These are phyloP conservation scores for Lordiphosa fenestrarum DNA, from an alignment of 2,888 invertebrate genomes.

Conservation along the genomic window DNA sequence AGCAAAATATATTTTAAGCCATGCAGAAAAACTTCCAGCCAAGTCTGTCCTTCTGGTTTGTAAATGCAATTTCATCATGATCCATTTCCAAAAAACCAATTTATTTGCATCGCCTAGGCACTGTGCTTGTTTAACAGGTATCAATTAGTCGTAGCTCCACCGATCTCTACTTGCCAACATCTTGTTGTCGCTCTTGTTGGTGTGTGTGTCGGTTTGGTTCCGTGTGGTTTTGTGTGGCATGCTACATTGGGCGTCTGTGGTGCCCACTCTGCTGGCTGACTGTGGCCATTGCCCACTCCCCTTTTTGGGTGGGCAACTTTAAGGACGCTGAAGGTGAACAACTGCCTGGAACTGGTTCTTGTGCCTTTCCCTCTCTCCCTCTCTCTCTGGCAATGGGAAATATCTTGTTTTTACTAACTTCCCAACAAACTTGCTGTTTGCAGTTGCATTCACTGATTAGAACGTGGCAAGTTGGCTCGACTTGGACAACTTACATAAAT, in stretches of 20 bases:
- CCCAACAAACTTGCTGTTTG: conserved; percentile 33
- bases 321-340: conserved; percentile 72
- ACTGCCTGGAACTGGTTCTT: conserved; percentile 35
- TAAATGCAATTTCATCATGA: too few species aligned
- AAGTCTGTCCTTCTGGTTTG: too few species aligned
- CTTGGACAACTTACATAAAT: conserved; percentile 64
- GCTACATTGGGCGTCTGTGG: conserved; percentile 26
- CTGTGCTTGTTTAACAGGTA: too few species aligned
- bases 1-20: too few species aligned
- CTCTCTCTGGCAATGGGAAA: conserved; percentile 1
- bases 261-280: conserved; percentile 8
- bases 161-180: conserved; percentile 3
- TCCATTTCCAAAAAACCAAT: too few species aligned
- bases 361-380: neutral
- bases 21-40: too few species aligned
- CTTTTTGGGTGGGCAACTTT: conserved; percentile 33
- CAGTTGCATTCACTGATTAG: conserved; percentile 59
- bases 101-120: too few species aligned
- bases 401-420: conserved; percentile 38
- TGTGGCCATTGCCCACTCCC: conserved; percentile 1
- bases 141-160: neutral
- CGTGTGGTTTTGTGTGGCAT: conserved; percentile 24
- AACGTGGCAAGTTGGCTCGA: conserved; percentile 58
- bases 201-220: conserved; percentile 20
- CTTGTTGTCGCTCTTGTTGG: conserved; percentile 20